Evolutionary conservation across 2,797 vertebrate species (phyloP).

Genomic region (Rhyacichthys aspro): DNA sequence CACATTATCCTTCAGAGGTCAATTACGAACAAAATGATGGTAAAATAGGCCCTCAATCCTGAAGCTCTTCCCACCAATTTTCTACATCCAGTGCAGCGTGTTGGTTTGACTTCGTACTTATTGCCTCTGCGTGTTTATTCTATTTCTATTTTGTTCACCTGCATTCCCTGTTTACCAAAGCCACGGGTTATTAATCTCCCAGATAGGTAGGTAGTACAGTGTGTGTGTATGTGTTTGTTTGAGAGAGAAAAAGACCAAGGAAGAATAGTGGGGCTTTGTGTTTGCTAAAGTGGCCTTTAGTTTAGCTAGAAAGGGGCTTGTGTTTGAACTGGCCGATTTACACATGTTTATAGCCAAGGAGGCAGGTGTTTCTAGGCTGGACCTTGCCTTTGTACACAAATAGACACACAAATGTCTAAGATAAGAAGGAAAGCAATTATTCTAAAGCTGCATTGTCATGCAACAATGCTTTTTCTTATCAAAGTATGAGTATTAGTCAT

Average conservation of each 20-base stretch:
- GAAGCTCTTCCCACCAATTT: slow-evolving; percentile 92
- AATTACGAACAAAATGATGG: slow-evolving; percentile 94
- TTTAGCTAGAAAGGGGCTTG: slow-evolving; percentile 73
- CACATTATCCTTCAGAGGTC: slow-evolving; percentile 94
- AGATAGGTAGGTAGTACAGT: slow-evolving; percentile 70
- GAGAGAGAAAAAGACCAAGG: slow-evolving; percentile 7
- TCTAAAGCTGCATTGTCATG: slow-evolving; percentile 45
- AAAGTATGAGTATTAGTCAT: slow-evolving; percentile 16
- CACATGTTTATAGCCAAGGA: slow-evolving; percentile 73
- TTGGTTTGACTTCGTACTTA: slow-evolving; percentile 80
- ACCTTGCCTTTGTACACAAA: slow-evolving; percentile 73
- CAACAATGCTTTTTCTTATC: slow-evolving; percentile 7
- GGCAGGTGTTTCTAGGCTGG: slow-evolving; percentile 86
- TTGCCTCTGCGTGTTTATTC: slow-evolving; percentile 79
- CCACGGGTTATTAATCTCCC: slow-evolving; percentile 91
- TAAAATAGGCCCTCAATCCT: slow-evolving; percentile 85
- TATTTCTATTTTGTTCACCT: slow-evolving; percentile 73
- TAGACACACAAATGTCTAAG: slow-evolving; percentile 39
- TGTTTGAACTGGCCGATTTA: slow-evolving; percentile 93
- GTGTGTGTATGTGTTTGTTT: slow-evolving; percentile 6
- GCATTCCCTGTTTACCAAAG: slow-evolving; percentile 89
- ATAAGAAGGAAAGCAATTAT: slow-evolving; percentile 53
- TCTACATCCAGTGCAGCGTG: slow-evolving; percentile 86
- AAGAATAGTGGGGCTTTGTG: slow-evolving; percentile 55
- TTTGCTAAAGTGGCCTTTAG: slow-evolving; percentile 81